Evolutionary conservation across 2,113 vertebrate species (phyloP), one percentile per base, ranked within the genome.

Genomic region (Tetrax tetrax): DNA sequence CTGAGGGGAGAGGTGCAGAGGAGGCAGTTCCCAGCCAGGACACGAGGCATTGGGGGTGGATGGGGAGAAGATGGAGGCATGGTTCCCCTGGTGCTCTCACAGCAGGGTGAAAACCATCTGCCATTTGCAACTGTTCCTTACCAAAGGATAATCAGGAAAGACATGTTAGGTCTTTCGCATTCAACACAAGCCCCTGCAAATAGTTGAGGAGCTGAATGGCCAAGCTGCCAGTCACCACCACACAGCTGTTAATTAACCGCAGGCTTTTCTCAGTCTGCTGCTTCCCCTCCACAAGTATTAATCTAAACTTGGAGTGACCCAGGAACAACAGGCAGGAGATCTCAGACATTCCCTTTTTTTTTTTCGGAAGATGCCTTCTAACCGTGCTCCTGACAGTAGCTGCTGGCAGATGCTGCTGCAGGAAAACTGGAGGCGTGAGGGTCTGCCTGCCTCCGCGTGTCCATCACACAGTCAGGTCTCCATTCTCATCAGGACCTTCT

Each of bases 381-480:
- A 23, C 14, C 0, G 0, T 1, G 25, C 0, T 2, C 31, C 33
- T 53, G 37, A 56, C 27, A 19, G 14, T 11, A 71, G n/a, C 35
- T 56, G 28, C 61, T 71, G 41, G 50, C 35, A 28, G 81, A 37
- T 25, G 7, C 28, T 25, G 19, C 54, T 66, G 57, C 33, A 11
- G 75, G 61, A 31, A 79, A 50, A 13, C 35, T 35, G n/a, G 27
- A 56, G 79, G 24, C 31, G 54, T 24, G n/a, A 27, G 43, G 43
- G 7, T 25, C 38, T 65, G 64, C 7, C 38, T 85, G 12, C 31
- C 19, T 61, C 57, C 37, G 48, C 0, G 0, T 0, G 4, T 63
- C 27, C 20, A 25, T 9, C 38, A 14, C 38, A 57, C 0, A 2
- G 25, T 21, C 14, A 28, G 23, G 12, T 21, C 37, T 45, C 25